Evolutionary conservation across 2,113 vertebrate species (phyloP), one percentile per base, ranked within the genome.

Genomic region (Chamaea fasciata): DNA sequence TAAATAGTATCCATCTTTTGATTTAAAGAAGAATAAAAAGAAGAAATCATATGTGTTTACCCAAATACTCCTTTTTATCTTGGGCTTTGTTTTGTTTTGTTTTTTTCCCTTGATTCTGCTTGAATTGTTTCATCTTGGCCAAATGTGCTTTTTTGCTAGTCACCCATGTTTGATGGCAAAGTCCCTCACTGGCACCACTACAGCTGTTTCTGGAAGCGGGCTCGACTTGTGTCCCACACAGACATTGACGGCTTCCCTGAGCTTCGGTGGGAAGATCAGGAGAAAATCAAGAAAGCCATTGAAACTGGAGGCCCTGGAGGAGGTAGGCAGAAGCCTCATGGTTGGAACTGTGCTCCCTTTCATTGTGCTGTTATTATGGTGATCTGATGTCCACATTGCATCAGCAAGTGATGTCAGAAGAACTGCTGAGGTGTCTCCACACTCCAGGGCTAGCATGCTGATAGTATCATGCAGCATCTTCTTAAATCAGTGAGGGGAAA

Each of bases 171-270:
- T 42, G 99, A 99, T 74, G 99, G 99, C 16, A 99, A 99, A 94
- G 98, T 99, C 55, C 99, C 99, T 3, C 99, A 99, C 95, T 99
- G 99, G 99, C 98, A 99, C 96, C 99, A 99, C 95, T 99, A 99
- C 93, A 98, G 99, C 75, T 99, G 99, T 95, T 99, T 99, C 98
- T 99, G 99, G 99, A 99, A 98, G 96, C 95, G 98, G 10, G 98
- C 98, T 19, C 97, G 98, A 8, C 98, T 98, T 2, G 97, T 99
- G 92, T 98, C 98, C 42, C 98, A 98, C 4, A 37, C 94, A 0
- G 99, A 99, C 71, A 98, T 99, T 4, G 98, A 98, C 0, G 99
- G 99, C 9, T 99, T 98, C 71, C 98, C 98, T 3, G 99, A 98
- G 95, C 98, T 99, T 30, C 98, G 99, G 31, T 99, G 99, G 99